Percentiles rank a stretch among this genome's conserved stretches.
Conservation (phyloP, 2,113 vertebrate genomes). For the Pluvialis apricaria region DNA sequence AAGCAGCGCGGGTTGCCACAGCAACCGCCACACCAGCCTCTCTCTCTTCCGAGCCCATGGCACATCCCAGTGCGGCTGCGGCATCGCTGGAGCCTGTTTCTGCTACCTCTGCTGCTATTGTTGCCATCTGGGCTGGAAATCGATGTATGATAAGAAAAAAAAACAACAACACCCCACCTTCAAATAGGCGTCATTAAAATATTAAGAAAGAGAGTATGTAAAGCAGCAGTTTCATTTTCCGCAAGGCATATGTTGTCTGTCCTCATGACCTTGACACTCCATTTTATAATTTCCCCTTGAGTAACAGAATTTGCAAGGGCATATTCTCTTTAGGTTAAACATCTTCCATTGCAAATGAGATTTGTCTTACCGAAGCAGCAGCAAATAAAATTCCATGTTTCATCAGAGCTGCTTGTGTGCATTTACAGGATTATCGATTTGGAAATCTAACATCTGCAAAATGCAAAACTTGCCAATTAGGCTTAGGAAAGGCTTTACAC, state of each 20-base stretch:
- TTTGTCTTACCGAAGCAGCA: conserved; percentile 35
- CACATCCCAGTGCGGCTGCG: conserved; percentile 47
- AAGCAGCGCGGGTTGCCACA: conserved; percentile 29
- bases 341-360: conserved; percentile 36
- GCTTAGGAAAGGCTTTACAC: conserved; percentile 5
- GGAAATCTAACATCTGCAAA: conserved; percentile 50
- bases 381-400: conserved; percentile 42
- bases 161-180: background rate
- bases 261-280: conserved; percentile 45
- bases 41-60: conserved; percentile 48
- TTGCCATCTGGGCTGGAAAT: background rate
- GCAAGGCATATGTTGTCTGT: background rate
- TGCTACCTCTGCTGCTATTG: background rate
- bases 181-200: background rate
- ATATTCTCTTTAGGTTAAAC: conserved; percentile 10
- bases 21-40: conserved; percentile 59
- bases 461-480: conserved; percentile 4
- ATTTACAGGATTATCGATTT: conserved; percentile 30
- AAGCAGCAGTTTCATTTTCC: background rate
- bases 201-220: background rate
- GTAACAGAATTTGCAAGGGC: conserved; percentile 28
- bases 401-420: background rate
- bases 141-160: background rate
- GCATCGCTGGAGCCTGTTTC: background rate
- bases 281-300: conserved; percentile 38